These are phyloP conservation scores for Cremastinae sp. DNA, from an alignment of 2,888 invertebrate species.

Conservation along the genomic window DNA sequence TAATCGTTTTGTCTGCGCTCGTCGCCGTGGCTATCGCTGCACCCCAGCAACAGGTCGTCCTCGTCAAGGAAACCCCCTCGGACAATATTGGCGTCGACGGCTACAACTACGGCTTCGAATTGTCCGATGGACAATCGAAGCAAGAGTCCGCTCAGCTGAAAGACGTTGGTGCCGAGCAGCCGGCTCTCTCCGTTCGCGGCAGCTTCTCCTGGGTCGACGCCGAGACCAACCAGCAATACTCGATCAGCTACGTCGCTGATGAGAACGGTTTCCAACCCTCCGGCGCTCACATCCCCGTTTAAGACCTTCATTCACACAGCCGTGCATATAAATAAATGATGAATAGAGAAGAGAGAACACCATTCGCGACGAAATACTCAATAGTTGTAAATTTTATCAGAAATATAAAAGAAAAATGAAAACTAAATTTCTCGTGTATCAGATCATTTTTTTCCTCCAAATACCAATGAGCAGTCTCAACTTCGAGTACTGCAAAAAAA, in stretches of 20 bases:
- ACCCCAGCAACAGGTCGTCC: conserved; percentile 64
- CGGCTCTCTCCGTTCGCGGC: conserved; percentile 67
- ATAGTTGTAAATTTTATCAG: too few species aligned
- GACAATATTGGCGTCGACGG: conserved; percentile 72
- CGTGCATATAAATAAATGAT: too few species aligned
- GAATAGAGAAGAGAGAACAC: too few species aligned
- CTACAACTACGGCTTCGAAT: conserved; percentile 69
- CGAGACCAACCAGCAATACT: conserved; percentile 64
- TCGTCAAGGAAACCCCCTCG: conserved; percentile 68
- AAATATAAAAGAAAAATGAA: too few species aligned
- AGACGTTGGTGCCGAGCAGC: conserved; percentile 64
- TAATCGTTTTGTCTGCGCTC: conserved; percentile 65
- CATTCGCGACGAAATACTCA: too few species aligned
- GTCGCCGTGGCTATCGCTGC: conserved; percentile 69
- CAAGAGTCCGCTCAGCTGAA: conserved; percentile 68
- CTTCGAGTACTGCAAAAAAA: too few species aligned
- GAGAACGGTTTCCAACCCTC: conserved; percentile 70
- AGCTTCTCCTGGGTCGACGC: conserved; percentile 70
- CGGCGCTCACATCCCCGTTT: conserved; percentile 67
- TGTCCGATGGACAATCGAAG: conserved; percentile 68
- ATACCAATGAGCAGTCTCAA: too few species aligned
- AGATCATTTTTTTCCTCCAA: too few species aligned
- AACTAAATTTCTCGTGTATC: too few species aligned
- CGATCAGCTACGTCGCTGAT: conserved; percentile 70
- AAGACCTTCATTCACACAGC: too few species aligned